Evolutionary conservation across 2,113 vertebrate species (phyloP), one percentile per base, ranked within the genome.

Genomic region (Candoia aspera): DNA sequence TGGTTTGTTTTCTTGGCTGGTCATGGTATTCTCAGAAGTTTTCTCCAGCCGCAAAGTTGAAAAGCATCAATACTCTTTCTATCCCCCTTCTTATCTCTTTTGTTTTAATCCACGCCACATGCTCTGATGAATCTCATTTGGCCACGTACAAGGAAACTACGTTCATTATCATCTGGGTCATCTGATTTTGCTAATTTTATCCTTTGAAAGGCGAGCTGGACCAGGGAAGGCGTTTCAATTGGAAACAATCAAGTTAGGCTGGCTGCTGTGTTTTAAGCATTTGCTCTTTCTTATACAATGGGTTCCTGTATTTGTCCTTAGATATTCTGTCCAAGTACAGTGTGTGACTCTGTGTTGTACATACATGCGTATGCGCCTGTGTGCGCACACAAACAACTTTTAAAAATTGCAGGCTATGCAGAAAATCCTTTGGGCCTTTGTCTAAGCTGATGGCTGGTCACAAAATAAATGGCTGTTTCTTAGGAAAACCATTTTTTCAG

Each of bases 111-210:
- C 60, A 46, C 58, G 26, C 3, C 10, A 4, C 29, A 37, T 29
- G 42, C 87, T 13, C 93, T 93, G 90, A 53, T 91, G 0, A 55
- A 60, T 95, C 60, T 92, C 68, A 88, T 84, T n/a, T 87, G 94
- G 88, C 15, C 9, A 73, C 1, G 11, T 46, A 62, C 62, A 90
- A 84, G 42, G 54, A 4, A 0, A 84, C 17, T 8, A 21, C 23
- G 24, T 55, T 68, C 21, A 64, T 0, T 33, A 0, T 46, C 23
- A 13, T 91, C 88, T 84, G 90, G 92, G 83, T 13, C 5, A 26
- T 29, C 23, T 37, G 33, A 73, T 93, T 89, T 53, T 55, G 54
- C 49, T 73, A 60, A 0, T 19, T 60, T 37, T 62, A 60, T 26
- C 92, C 3, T 90, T 54, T 57, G 88, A 8, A 94, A 46, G 13